Conservation (phyloP, 2,797 vertebrate genomes). For the Pangasius krempfi region DNA sequence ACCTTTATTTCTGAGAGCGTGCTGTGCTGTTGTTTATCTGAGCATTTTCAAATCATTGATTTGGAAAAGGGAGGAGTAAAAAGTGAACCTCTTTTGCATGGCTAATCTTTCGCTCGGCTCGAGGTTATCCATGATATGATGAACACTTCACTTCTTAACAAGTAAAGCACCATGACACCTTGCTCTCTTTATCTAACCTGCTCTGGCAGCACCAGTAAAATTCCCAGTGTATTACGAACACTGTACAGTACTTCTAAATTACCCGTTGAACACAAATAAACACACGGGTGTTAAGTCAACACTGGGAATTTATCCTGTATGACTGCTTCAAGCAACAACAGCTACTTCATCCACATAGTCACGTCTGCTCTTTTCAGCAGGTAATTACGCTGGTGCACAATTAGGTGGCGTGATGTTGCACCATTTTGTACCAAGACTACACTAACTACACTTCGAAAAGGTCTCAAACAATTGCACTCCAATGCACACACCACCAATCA, state of each 20-base stretch:
- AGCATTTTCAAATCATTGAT: not conserved
- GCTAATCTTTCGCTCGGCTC: not conserved
- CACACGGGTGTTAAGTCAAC: not conserved
- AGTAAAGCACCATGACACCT: not conserved
- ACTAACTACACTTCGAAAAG: not conserved
- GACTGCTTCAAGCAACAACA: not conserved
- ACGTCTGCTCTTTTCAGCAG: not conserved
- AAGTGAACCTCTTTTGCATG: not conserved
- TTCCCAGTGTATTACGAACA: not conserved
- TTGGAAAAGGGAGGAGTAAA: not conserved
- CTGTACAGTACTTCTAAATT: not conserved
- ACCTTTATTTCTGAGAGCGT: not conserved
- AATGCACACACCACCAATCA: not conserved
- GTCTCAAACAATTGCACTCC: not conserved
- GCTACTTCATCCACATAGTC: not conserved
- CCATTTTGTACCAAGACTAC: too few relatives aligned
- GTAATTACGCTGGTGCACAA: not conserved
- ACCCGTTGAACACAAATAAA: not conserved
- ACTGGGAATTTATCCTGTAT: not conserved
- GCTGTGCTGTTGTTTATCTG: too few relatives aligned
- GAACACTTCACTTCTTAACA: not conserved
- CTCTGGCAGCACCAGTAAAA: not conserved
- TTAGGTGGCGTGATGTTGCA: not conserved
- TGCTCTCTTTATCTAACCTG: not conserved
- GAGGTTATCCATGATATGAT: conserved; percentile 1